Percentiles rank a stretch among this genome's conserved stretches.
Conservation (phyloP, 1,140 invertebrate genomes). For the Ceratina calcarata region DNA sequence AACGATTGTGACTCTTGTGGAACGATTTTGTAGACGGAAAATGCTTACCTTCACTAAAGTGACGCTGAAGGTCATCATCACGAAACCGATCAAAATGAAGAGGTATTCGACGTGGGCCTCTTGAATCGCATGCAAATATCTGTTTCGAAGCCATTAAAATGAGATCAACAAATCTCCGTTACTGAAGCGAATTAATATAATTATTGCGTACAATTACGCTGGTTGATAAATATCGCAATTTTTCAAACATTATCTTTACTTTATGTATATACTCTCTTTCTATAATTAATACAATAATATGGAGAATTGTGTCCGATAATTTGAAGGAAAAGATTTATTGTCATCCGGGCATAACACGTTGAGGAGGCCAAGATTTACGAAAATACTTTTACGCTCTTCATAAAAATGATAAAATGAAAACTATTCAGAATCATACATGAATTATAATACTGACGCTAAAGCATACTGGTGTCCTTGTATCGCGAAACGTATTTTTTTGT, state of each 20-base stretch:
- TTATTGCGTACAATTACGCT: too few species aligned
- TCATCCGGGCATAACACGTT: too few species aligned
- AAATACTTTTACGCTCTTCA: too few species aligned
- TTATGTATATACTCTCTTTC: too few species aligned
- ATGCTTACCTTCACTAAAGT: constrained; percentile 5
- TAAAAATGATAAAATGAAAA: not conserved
- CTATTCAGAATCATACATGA: not conserved
- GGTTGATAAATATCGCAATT: too few species aligned
- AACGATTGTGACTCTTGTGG: not conserved
- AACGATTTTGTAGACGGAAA: not conserved
- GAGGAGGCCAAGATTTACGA: too few species aligned
- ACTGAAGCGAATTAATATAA: not conserved
- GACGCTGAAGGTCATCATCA: not conserved
- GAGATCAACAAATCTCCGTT: not conserved
- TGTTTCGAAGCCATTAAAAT: not conserved
- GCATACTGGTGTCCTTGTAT: not conserved
- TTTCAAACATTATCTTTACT: too few species aligned
- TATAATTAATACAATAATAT: too few species aligned
- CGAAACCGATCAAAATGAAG: not conserved
- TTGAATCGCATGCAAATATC: not conserved
- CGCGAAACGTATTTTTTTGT: not conserved
- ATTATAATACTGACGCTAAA: constrained; percentile 8
- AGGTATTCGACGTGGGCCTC: not conserved
- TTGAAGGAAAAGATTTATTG: too few species aligned
- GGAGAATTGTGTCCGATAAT: too few species aligned